A percentile compares a stretch with the other conserved stretches of the same genome.
phyloP scores from a whole-genome alignment of 2,797 vertebrate genomes.

The Vipera ursinii region DNA sequence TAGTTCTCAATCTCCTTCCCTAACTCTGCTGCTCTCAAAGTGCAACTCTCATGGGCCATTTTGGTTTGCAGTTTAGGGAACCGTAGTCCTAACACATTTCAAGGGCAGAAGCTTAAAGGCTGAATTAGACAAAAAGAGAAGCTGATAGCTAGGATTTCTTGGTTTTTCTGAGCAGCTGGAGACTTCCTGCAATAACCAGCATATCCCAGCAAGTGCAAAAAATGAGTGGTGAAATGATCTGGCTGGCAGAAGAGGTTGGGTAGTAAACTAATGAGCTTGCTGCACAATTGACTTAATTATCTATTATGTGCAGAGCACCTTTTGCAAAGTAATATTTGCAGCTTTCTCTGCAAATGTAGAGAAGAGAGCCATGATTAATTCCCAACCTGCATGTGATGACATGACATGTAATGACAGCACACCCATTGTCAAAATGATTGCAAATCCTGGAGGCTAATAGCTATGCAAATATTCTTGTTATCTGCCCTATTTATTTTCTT shows the following conservation, averaged over 20 bases:
- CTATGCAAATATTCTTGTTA: slow-evolving; percentile 69
- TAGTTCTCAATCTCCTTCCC: not conserved
- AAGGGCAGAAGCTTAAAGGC: not conserved
- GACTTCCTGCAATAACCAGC: not conserved
- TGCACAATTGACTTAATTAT: not conserved
- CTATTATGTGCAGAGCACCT: not conserved
- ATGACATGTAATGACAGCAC: slow-evolving; percentile 38
- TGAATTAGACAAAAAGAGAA: not conserved
- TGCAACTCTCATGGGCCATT: not conserved
- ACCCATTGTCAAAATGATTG: slow-evolving; percentile 43
- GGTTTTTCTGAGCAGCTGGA: not conserved
- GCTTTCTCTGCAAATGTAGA: not conserved
- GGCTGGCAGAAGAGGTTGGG: not conserved
- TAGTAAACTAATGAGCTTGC: not conserved
- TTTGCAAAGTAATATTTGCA: slow-evolving; percentile 1
- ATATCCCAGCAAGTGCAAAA: not conserved
- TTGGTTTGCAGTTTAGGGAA: not conserved
- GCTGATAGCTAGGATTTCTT: not conserved
- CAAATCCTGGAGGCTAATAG: slow-evolving; percentile 63
- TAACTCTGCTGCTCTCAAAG: not conserved
- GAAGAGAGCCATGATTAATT: not conserved
- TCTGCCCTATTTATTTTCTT: slow-evolving; percentile 63
- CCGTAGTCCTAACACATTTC: not conserved
- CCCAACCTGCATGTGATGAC: not conserved
- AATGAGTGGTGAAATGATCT: not conserved